Evolutionary conservation across 2,888 invertebrate genomes (phyloP).

Genomic region (Zeuzera pyrina): DNA sequence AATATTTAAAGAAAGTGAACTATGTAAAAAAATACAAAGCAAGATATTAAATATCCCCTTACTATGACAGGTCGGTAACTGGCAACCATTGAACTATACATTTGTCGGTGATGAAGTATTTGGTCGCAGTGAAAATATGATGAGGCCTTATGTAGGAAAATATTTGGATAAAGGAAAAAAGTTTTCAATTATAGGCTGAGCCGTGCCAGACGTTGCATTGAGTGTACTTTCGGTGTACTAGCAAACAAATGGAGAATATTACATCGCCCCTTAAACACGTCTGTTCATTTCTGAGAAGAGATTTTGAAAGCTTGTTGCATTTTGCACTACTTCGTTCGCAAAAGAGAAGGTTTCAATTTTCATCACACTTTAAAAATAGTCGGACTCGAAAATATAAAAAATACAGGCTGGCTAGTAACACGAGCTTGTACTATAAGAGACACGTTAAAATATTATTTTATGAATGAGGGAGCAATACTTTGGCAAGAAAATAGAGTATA

Average conservation of each 20-base stretch:
- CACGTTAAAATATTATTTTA: slow-evolving; percentile 20
- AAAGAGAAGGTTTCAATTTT: slow-evolving; percentile 10
- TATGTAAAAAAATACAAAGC: not conserved
- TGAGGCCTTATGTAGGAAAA: slow-evolving; percentile 11
- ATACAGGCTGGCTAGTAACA: slow-evolving; percentile 13
- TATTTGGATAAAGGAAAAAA: slow-evolving; percentile 7
- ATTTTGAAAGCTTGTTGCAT: slow-evolving; percentile 8
- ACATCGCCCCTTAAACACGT: slow-evolving; percentile 10
- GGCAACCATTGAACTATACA: slow-evolving; percentile 8
- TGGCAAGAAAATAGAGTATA: slow-evolving; percentile 21
- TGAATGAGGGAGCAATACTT: slow-evolving; percentile 19
- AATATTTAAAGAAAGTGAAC: not conserved
- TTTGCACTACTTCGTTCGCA: slow-evolving; percentile 8
- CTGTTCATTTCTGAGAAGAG: slow-evolving; percentile 5
- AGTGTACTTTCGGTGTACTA: slow-evolving; percentile 13
- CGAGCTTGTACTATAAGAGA: slow-evolving; percentile 17
- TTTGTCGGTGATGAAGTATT: slow-evolving; percentile 1
- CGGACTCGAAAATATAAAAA: slow-evolving; percentile 17
- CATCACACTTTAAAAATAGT: slow-evolving; percentile 15
- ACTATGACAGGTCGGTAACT: slow-evolving; percentile 17
- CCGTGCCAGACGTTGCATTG: slow-evolving; percentile 11
- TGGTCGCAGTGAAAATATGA: not conserved
- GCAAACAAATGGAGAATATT: slow-evolving; percentile 12
- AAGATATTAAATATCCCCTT: slow-evolving; percentile 14
- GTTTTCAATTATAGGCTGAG: slow-evolving; percentile 12